Evolutionary conservation across 2,888 invertebrate species (phyloP), one percentile per base, ranked within the genome.

Genomic region (Temnothorax unifasciatus): DNA sequence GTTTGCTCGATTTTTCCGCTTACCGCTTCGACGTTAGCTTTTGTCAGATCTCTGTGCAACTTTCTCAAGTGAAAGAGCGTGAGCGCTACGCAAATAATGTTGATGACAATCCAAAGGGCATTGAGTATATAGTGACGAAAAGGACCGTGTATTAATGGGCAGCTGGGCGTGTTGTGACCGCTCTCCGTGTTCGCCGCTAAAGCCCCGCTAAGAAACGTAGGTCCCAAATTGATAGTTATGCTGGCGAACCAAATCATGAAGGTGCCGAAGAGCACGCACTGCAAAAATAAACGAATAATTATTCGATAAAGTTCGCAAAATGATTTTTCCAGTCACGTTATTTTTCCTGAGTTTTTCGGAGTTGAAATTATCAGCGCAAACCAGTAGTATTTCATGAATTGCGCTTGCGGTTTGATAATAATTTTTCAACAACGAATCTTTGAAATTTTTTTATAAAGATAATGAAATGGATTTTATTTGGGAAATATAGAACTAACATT

Each of bases 201-300:
- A 63, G 98, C 98, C 73, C 98, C 98, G 93, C 97, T 97, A 92
- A 98, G 96, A 95, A 98, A 98, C 52, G 98, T 98, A 47, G 98
- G 98, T 41, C 98, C 98, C 91, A 98, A 96, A 95, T 98, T 98
- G 94, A 98, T 97, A 75, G 98, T 98, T 94, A 98, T 97, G 89
- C 97, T 97, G 77, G 98, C 98, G 95, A 98, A 98, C 98, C 98
- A 98, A 93, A 98, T 98, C 97, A 98, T 98, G 95, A 98, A 98
- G 76, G 98, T 97, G 87, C 98, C 98, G 95, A 98, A 98, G 71
- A 98, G 96, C 86, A 98, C 98, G 95, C 98, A 98, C 96, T 98
- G 97, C 47, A 92, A 94, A 92, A 94, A 44, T 25, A 71, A 71
- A 4, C 18, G 18, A 29, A 59, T 18, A 44, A 15, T 54, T 6